Percentiles rank a stretch among this genome's conserved stretches.
phyloP scores from a whole-genome alignment of 2,888 invertebrate species.

The Parasteatoda lunata region DNA sequence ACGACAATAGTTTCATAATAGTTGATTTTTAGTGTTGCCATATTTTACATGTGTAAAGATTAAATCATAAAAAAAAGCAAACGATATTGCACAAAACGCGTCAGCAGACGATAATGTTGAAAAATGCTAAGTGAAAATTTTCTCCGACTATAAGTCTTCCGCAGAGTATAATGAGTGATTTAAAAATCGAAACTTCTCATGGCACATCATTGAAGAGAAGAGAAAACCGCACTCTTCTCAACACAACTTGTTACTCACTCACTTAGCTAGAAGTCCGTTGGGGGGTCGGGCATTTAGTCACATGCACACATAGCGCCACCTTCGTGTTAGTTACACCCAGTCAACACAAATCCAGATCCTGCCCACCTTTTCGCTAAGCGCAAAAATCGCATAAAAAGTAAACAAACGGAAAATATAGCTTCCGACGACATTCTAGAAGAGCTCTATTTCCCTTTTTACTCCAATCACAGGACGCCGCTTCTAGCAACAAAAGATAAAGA shows the following conservation, averaged over 20 bases:
- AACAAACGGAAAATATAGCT: constrained; percentile 52
- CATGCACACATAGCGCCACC: constrained; percentile 66
- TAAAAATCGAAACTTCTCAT: constrained; percentile 16
- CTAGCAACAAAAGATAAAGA: constrained; percentile 35
- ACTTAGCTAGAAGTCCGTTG: constrained; percentile 30
- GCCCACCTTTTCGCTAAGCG: constrained; percentile 34
- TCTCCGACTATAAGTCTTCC: background rate
- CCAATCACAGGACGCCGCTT: constrained; percentile 56
- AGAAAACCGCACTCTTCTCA: constrained; percentile 45
- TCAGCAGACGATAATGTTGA: background rate
- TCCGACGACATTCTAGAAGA: constrained; percentile 39
- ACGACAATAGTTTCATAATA: no score
- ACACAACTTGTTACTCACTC: constrained; percentile 66
- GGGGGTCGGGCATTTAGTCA: constrained; percentile 56
- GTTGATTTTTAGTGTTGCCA: no score
- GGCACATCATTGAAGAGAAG: background rate
- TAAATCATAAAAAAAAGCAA: no score
- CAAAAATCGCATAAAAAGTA: constrained; percentile 53
- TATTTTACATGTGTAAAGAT: no score
- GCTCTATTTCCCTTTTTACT: constrained; percentile 37
- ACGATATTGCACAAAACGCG: no score
- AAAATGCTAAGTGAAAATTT: background rate
- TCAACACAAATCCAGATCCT: constrained; percentile 50
- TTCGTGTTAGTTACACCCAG: constrained; percentile 62
- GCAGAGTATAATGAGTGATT: constrained; percentile 34